Evolutionary conservation across 2,113 vertebrate genomes (phyloP).

Genomic region (Pollachius pollachius): DNA sequence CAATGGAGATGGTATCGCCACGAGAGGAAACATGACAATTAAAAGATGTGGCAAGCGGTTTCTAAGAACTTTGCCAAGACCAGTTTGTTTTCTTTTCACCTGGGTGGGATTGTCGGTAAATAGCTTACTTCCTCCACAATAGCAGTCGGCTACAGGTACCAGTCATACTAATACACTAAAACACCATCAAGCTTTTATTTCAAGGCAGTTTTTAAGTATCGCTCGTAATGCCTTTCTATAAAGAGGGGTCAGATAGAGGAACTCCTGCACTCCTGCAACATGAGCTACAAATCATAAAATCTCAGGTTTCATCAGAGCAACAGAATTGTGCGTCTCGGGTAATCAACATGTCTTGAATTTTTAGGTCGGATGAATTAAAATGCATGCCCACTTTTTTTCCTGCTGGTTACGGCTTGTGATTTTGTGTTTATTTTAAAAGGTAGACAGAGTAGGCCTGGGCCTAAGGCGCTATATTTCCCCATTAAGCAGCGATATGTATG

Average conservation of each 20-base stretch:
- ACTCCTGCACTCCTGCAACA: neutral
- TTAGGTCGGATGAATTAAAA: slow-evolving; percentile 14
- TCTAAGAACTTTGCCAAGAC: neutral
- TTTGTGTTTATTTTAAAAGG: neutral
- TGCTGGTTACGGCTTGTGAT: slow-evolving; percentile 9
- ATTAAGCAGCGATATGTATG: too few relatives aligned
- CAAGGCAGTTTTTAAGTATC: neutral
- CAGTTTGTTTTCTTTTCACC: neutral
- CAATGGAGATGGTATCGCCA: slow-evolving; percentile 3
- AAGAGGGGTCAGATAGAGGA: neutral
- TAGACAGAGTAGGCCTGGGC: neutral
- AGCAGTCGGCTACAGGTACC: slow-evolving; percentile 8
- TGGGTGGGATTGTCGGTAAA: neutral
- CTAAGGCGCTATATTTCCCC: neutral
- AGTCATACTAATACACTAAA: neutral
- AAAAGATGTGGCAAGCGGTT: neutral
- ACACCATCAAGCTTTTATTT: neutral
- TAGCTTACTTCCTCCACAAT: slow-evolving; percentile 9
- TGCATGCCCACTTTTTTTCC: slow-evolving; percentile 20
- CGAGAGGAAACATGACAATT: slow-evolving; percentile 8
- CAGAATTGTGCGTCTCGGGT: too few relatives aligned
- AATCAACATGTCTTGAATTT: slow-evolving; percentile 16
- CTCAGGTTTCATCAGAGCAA: too few relatives aligned
- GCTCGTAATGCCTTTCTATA: neutral
- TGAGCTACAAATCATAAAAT: too few relatives aligned